Base-by-base conservation (phyloP, 2,797 vertebrate species). In the Fringilla coelebs region DNA sequence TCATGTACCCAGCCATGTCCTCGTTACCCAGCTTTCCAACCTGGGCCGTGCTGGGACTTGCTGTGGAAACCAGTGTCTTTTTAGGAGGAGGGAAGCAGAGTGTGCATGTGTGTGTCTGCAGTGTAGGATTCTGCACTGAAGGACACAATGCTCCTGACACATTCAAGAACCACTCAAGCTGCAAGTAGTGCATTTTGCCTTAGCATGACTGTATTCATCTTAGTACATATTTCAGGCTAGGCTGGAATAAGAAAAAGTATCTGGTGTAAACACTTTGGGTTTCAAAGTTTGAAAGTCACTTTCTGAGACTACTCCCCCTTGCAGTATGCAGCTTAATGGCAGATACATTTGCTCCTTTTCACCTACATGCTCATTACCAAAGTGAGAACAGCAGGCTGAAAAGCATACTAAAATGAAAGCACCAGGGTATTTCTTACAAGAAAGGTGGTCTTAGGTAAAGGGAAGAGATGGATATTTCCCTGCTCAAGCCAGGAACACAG, bases 81-180 rank as follows among this genome's bases (percentile, higher is more conserved):
- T 17, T 36, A 24, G 10, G 48, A 26, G 14, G 15, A 25, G 72
- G 40, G 82, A 62, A 72, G 46, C 55, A 62, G 36, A 1, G 14
- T 63, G 52, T n/a, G 13, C 38, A 14, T 1, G 0, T 2, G 11
- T 17, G 26, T 21, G 8, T 0, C 1, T 4, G 16, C 9, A 63
- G 54, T 40, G 31, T 7, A 18, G 29, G 32, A 36, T 10, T 46
- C 51, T n/a, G 31, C 21, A 6, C 38, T 9, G 4, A 28, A 41
- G 0, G 0, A 17, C 20, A 9, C 18, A 31, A 34, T 13, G 22
- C 26, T 58, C 29, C 5, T 11, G 32, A 54, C n/a, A 18, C 40
- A 34, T 17, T 57, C 49, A 22, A 46, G 49, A 83, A 6, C 25
- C 14, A 19, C 2, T 25, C 48, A 46, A 71, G 25, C 10, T 72